A percentile compares a stretch with the other conserved stretches of the same genome.
phyloP scores from a whole-genome alignment of 2,113 vertebrate species.

The Pteronura brasiliensis region DNA sequence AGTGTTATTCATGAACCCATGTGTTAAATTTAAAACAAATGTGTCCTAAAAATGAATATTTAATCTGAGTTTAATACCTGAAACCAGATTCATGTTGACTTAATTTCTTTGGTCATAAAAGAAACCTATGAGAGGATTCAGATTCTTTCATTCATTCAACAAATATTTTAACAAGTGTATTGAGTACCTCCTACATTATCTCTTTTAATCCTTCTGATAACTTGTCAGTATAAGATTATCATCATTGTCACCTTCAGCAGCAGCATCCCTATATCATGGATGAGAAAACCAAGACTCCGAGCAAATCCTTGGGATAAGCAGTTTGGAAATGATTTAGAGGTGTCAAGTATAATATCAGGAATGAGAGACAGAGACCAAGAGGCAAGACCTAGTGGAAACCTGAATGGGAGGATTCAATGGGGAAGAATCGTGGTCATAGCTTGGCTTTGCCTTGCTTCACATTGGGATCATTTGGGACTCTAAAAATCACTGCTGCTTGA shows the following conservation, averaged over 20 bases:
- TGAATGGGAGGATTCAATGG: not conserved
- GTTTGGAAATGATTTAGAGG: not conserved
- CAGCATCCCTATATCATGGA: not conserved
- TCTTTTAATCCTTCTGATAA: not conserved
- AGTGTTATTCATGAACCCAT: conserved; percentile 62
- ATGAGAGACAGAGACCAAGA: not conserved
- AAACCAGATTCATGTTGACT: conserved; percentile 58
- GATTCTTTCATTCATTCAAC: conserved; percentile 40
- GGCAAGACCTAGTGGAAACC: not conserved
- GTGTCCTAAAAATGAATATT: conserved; percentile 54
- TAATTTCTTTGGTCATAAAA: conserved; percentile 65
- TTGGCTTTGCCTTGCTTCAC: not conserved
- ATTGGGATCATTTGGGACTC: not conserved
- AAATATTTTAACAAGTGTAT: conserved; percentile 57
- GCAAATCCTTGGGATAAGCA: not conserved
- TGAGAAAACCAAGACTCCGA: not conserved
- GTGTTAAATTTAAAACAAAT: conserved; percentile 75
- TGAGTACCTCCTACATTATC: not conserved
- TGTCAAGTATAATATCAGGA: not conserved
- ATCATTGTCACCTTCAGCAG: not conserved
- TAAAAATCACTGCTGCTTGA: not conserved
- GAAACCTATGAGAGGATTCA: conserved; percentile 61
- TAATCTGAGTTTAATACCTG: conserved; percentile 56
- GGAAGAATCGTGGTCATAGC: not conserved
- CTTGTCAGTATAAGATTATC: not conserved